These are phyloP conservation scores for Apodemus sylvaticus DNA, from an alignment of 2,113 vertebrate species.

Conservation along the genomic window DNA sequence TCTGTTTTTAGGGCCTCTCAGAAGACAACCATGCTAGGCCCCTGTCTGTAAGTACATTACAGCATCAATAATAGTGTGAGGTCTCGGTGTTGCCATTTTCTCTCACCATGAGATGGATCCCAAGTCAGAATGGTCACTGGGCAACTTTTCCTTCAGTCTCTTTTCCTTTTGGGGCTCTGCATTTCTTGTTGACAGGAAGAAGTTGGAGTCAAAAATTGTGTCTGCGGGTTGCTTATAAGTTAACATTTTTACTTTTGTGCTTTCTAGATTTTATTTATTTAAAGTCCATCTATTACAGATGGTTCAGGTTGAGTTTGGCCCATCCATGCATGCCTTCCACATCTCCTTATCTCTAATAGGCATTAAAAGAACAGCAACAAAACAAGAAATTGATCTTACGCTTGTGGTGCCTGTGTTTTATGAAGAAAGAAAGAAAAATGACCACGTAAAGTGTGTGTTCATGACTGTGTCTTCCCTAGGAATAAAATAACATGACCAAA, in stretches of 20 bases:
- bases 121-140: too few species aligned
- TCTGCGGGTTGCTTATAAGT: neutral
- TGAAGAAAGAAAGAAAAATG: neutral
- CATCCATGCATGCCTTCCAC: neutral
- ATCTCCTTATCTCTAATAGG: neutral
- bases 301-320: neutral
- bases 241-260: neutral
- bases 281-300: neutral
- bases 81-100: too few species aligned
- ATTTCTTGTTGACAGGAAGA: too few species aligned
- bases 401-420: neutral
- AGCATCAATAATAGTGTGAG: too few species aligned
- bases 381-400: neutral
- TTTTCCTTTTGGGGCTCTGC: too few species aligned
- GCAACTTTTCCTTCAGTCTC: too few species aligned
- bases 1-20: too few species aligned
- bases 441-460: rapidly evolving
- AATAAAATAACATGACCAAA: neutral
- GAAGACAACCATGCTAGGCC: too few species aligned
- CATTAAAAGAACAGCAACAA: neutral
- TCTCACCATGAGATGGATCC: too few species aligned
- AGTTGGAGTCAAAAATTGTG: too few species aligned
- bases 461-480: neutral
- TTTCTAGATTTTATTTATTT: neutral
- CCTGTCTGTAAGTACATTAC: too few species aligned